Percentiles rank a stretch among this genome's conserved stretches.
Conservation (phyloP, 64 coral and sea anemone genomes). For the Actinia tenebrosa region DNA sequence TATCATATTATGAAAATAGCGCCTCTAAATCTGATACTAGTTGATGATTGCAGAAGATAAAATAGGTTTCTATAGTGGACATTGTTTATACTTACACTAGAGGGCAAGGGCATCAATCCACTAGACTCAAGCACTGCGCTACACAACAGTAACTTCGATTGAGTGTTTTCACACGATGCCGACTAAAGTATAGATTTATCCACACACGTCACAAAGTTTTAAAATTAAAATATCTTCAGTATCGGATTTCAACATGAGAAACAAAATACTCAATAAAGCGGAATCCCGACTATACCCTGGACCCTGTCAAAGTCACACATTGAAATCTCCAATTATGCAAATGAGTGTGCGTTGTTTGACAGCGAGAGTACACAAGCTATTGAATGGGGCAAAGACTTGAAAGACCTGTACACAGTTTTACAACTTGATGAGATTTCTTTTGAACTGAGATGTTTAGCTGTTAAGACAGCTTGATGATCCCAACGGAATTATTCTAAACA, state of each 20-base stretch:
- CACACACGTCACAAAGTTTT: background rate
- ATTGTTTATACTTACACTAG: constrained; percentile 14
- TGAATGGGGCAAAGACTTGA: constrained; percentile 5
- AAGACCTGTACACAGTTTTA: constrained; percentile 8
- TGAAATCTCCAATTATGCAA: constrained; percentile 6
- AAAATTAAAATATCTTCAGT: background rate
- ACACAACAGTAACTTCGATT: background rate
- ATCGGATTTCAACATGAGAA: constrained; percentile 49
- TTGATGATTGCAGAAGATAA: constrained; percentile 25
- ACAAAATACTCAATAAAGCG: constrained; percentile 43
- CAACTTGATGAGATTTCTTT: constrained; percentile 7
- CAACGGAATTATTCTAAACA: constrained; percentile 11
- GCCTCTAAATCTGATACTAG: constrained; percentile 18
- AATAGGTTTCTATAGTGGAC: too few species aligned
- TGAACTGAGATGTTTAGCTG: constrained; percentile 8
- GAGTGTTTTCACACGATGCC: constrained; percentile 16
- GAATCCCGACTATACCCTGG: background rate
- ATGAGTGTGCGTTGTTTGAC: background rate
- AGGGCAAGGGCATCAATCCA: constrained; percentile 11
- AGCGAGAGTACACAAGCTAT: constrained; percentile 5
- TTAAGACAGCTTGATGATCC: constrained; percentile 10
- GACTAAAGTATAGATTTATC: background rate
- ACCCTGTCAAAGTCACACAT: constrained; percentile 9
- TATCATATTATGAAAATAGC: constrained; percentile 60
- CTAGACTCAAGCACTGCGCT: constrained; percentile 1